Evolutionary conservation across 1,140 invertebrate genomes (phyloP), one percentile per base, ranked within the genome.

Genomic region (Paraescarpia echinospica): DNA sequence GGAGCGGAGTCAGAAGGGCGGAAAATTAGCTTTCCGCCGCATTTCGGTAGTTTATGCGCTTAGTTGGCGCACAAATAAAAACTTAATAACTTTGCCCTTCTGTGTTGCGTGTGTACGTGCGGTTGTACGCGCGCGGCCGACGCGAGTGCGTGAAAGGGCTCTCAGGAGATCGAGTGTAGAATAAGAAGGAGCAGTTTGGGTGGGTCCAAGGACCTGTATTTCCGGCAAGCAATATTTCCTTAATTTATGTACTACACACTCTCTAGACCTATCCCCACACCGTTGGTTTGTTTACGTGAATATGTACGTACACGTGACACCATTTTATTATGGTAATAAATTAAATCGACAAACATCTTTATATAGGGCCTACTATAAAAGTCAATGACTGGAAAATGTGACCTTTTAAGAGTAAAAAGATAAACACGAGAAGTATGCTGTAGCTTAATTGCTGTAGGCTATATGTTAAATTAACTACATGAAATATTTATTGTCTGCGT

Each of bases 71-170:
- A 77, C 59, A 31, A 77, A 77, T 77, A 77, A 77, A 77, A 77
- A 77, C 59, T 77, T 77, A 77, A 77, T 77, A 77, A 77, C 59
- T 77, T 77, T 77, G 59, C 59, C 59, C 59, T 77, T 77, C 59
- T 77, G 59, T 77, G 59, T 77, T 77, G 59, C 59, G 59, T 77
- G 59, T 77, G 59, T 77, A 27, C 59, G 59, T 77, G 59, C 59
- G 59, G 9, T 6, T 77, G 59, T 27, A 77, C 27, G 59, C 59
- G 59, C 9, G 22, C 59, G 59, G 9, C 4, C 59, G 59, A 77
- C 2, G 59, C 59, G 59, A 77, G 0, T 31, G 59, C 59, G 59
- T 77, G 59, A 77, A 31, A 12, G 22, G 8, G 9, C 22, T 77
- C 59, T 27, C 27, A 77, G 22, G 2, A 77, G 59, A 4, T 18